Evolutionary conservation across 2,888 invertebrate species (phyloP).

Genomic region (Cryptophagus acutangulus): DNA sequence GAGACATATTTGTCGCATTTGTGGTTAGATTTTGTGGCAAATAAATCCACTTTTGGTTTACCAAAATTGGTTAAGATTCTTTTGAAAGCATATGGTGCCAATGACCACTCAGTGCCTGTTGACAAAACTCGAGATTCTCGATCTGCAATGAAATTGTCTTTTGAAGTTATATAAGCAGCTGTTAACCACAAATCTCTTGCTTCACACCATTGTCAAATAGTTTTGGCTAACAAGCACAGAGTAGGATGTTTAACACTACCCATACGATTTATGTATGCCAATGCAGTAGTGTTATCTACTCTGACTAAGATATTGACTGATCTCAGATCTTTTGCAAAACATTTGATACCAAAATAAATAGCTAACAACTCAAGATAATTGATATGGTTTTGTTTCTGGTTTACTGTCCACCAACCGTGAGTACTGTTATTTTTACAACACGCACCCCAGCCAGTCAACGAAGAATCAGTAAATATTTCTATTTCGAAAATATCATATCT

Average conservation of each 20-base stretch:
- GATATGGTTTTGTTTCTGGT: constrained; percentile 19
- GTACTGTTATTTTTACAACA: constrained; percentile 12
- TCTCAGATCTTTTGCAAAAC: constrained; percentile 16
- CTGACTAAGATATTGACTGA: constrained; percentile 17
- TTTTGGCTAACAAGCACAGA: constrained; percentile 7
- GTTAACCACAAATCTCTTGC: constrained; percentile 15
- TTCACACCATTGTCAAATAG: constrained; percentile 26
- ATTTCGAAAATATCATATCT: constrained; percentile 7
- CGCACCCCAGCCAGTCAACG: constrained; percentile 25
- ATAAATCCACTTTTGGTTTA: constrained; percentile 27
- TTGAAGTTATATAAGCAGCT: constrained; percentile 4
- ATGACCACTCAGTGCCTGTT: constrained; percentile 6
- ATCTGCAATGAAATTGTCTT: constrained; percentile 8
- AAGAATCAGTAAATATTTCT: constrained; percentile 20
- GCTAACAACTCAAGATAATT: constrained; percentile 19
- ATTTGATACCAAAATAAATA: constrained; percentile 15
- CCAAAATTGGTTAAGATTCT: constrained; percentile 20
- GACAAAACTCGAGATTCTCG: constrained; percentile 2
- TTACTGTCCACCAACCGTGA: constrained; percentile 24
- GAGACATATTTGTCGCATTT: constrained; percentile 31
- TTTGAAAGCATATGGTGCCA: not conserved
- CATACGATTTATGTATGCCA: constrained; percentile 17
- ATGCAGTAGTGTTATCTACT: constrained; percentile 19
- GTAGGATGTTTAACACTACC: constrained; percentile 6
- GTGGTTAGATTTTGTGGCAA: constrained; percentile 28